Evolutionary conservation across 1,140 invertebrate species (phyloP), one percentile per base, ranked within the genome.

Genomic region (Ectropis grisescens): DNA sequence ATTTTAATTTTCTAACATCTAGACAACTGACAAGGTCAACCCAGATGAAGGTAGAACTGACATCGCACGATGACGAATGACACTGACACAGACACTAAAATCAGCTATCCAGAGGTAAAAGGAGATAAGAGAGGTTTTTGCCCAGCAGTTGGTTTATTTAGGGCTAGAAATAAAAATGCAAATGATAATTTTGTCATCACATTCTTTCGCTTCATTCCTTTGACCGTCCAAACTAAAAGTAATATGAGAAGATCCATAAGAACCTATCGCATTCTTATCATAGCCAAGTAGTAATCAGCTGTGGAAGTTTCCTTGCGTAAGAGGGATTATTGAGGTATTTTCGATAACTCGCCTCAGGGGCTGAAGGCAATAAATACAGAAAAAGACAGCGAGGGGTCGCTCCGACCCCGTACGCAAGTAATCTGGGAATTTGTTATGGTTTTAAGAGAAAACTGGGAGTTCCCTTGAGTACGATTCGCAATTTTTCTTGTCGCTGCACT

Each of bases 401-500:
- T 39, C n/a, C n/a, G n/a, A n/a, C n/a, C n/a, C n/a, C n/a, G n/a
- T 31, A 36, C 48, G 51, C 58, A 45, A 61, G 58, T 68, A 71
- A 72, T 75, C 60, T 62, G 58, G 56, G 58, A 78, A 78, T 75
- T 78, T 69, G 68, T 70, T 74, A 74, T 67, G 66, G 67, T 64
- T 68, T 60, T 55, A 67, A 57, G 51, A 58, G 52, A 58, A 65
- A 67, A 58, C 54, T 51, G 47, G 44, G 42, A 39, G 64, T 35
- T 56, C 69, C 60, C 74, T 34, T 45, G 68, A 50, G 74, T 52
- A 29, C 33, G 23, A 56, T 56, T 40, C 26, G 32, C 47, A 54
- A 49, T 61, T 49, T 55, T 45, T 45, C 35, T 19, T 3, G 16
- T 19, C 3, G 16, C 3, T 19, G 8, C 16, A 19, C n/a, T n/a